Percentiles rank a stretch among this genome's conserved stretches.
Evolutionary conservation across 2,113 vertebrate genomes (phyloP).

Genomic region (Merops nubicus): DNA sequence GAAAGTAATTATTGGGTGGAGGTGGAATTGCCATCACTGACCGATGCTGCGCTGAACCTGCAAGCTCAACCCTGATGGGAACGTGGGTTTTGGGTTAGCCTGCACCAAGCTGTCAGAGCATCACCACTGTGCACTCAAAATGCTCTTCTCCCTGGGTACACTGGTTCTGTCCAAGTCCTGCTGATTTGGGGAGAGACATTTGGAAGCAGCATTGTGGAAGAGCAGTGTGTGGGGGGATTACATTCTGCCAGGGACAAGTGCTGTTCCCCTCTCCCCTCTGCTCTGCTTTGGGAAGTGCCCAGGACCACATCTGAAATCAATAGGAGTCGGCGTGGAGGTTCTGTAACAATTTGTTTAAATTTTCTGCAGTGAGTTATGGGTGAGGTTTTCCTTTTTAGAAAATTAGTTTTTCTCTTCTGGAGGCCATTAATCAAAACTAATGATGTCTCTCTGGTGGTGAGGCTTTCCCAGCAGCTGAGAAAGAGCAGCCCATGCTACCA

Average conservation of each 20-base stretch:
- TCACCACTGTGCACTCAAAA: background rate
- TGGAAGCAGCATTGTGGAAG: background rate
- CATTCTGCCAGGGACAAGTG: background rate
- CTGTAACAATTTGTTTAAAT: slow-evolving; percentile 50
- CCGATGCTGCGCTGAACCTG: background rate
- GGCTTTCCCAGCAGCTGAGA: background rate
- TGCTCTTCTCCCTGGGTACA: background rate
- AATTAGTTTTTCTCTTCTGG: slow-evolving; percentile 52
- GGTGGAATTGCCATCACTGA: background rate
- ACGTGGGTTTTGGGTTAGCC: background rate
- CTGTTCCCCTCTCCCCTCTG: background rate
- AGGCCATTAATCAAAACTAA: slow-evolving; percentile 46
- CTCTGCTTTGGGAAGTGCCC: background rate
- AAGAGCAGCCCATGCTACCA: background rate
- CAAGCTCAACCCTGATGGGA: background rate
- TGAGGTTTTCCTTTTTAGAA: slow-evolving; percentile 47
- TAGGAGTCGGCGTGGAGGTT: background rate
- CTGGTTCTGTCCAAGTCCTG: too few species aligned
- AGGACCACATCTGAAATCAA: slow-evolving; percentile 48
- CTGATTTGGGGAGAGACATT: background rate
- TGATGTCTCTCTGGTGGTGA: slow-evolving; percentile 17
- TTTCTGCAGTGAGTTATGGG: slow-evolving; percentile 39
- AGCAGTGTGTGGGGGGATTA: background rate
- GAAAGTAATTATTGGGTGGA: background rate
- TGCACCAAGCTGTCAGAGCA: background rate